Evolutionary conservation across 2,797 vertebrate species (phyloP).

Genomic region (Botia almorhae): DNA sequence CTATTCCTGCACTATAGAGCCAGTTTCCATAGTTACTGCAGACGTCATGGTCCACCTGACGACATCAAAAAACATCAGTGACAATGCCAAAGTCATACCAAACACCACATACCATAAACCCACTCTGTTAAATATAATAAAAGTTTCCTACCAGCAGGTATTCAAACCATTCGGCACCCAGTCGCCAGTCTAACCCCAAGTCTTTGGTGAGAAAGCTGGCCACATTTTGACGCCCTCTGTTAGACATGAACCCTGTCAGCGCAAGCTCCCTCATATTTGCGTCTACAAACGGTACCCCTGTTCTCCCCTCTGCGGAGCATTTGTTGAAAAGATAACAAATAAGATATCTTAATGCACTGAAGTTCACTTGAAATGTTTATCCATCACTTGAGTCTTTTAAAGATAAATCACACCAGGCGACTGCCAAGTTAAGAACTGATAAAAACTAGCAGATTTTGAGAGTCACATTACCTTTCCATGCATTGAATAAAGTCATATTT

Average conservation of each 20-base stretch:
- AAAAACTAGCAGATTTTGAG: neutral
- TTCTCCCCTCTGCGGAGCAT: conserved; percentile 76
- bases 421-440: neutral
- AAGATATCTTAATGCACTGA: neutral
- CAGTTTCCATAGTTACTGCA: conserved; percentile 88
- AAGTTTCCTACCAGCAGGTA: conserved; percentile 77
- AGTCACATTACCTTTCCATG: conserved; percentile 82
- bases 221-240: conserved; percentile 85
- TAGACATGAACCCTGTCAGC: conserved; percentile 85
- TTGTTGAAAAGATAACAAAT: neutral
- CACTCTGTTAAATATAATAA: neutral
- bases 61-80: conserved; percentile 7
- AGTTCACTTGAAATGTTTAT: neutral
- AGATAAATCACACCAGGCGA: neutral
- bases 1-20: conserved; percentile 83
- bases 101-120: neutral
- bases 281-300: conserved; percentile 85
- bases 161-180: conserved; percentile 87
- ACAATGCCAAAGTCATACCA: neutral
- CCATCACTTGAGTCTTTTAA: neutral
- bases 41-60: conserved; percentile 82
- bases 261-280: conserved; percentile 86
- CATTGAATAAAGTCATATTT: conserved; percentile 77
- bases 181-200: conserved; percentile 85
- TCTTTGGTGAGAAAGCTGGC: conserved; percentile 88